Percentiles rank a stretch among this genome's conserved stretches.
phyloP scores from a whole-genome alignment of 2,113 vertebrate genomes.

The Dunckerocampus dactyliophorus region DNA sequence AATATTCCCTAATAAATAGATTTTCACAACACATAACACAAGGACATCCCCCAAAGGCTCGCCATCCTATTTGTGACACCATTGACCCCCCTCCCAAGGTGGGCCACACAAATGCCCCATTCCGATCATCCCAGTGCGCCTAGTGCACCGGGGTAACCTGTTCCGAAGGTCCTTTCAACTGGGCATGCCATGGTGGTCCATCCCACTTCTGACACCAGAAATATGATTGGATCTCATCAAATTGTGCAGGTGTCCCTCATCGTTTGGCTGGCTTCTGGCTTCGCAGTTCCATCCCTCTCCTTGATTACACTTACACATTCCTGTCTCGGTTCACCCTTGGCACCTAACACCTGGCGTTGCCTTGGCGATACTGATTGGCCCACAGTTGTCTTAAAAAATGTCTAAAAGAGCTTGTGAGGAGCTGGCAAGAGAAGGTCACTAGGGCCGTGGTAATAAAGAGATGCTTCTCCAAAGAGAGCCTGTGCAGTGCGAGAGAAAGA shows the following conservation, averaged over 20 bases:
- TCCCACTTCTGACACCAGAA: not conserved
- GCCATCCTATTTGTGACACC: too few relatives aligned
- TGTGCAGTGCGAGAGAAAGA: slow-evolving; percentile 4
- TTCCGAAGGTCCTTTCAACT: not conserved
- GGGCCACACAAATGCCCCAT: too few relatives aligned
- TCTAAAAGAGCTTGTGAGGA: slow-evolving; percentile 38
- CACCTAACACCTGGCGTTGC: slow-evolving; percentile 63
- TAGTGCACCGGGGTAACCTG: not conserved
- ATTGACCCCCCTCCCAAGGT: too few relatives aligned
- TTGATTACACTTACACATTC: slow-evolving; percentile 46
- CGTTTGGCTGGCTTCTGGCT: not conserved
- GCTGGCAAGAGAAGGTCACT: slow-evolving; percentile 21
- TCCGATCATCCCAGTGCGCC: not conserved
- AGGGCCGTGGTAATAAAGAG: slow-evolving; percentile 8
- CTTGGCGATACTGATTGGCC: slow-evolving; percentile 63
- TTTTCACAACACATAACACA: too few relatives aligned
- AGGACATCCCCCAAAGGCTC: too few relatives aligned
- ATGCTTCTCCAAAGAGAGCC: slow-evolving; percentile 10
- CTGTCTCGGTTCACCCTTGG: slow-evolving; percentile 45
- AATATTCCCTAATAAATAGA: too few relatives aligned
- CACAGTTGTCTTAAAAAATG: slow-evolving; percentile 54
- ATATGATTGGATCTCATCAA: not conserved
- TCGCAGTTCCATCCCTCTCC: slow-evolving; percentile 19
- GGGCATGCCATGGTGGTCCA: not conserved
- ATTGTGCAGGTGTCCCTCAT: not conserved